Percentiles rank a stretch among this genome's conserved stretches.
Evolutionary conservation across 2,888 invertebrate species (phyloP).

Genomic region (Megamerina dolium): DNA sequence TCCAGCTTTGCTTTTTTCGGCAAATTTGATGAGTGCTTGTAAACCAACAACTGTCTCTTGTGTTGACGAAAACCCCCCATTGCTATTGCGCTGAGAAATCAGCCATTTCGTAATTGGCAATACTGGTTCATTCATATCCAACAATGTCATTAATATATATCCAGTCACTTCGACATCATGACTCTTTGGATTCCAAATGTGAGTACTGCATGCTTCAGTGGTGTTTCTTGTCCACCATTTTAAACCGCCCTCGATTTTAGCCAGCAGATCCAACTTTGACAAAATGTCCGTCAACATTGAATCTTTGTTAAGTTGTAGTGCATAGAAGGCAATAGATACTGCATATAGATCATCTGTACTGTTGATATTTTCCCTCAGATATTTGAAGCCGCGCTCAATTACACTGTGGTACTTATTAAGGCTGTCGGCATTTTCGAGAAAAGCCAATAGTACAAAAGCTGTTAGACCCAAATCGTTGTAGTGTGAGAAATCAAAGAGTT

Average conservation of each 20-base stretch:
- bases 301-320: slow-evolving; percentile 66
- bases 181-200: too few relatives aligned
- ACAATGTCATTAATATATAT: slow-evolving; percentile 69
- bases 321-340: slow-evolving; percentile 67
- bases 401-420: slow-evolving; percentile 54
- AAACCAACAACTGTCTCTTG: slow-evolving; percentile 69
- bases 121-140: slow-evolving; percentile 24
- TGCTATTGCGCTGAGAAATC: slow-evolving; percentile 57
- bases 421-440: slow-evolving; percentile 58
- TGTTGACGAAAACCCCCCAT: slow-evolving; percentile 66
- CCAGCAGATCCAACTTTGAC: slow-evolving; percentile 49
- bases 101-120: slow-evolving; percentile 64
- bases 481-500: slow-evolving; percentile 50
- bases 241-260: slow-evolving; percentile 52
- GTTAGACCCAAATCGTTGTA: slow-evolving; percentile 66
- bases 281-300: slow-evolving; percentile 57
- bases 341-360: slow-evolving; percentile 62
- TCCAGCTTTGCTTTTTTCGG: slow-evolving; percentile 51
- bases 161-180: slow-evolving; percentile 73
- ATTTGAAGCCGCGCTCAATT: slow-evolving; percentile 69
- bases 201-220: slow-evolving; percentile 42
- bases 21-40: slow-evolving; percentile 59
- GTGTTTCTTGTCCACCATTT: slow-evolving; percentile 70
- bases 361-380: slow-evolving; percentile 60
- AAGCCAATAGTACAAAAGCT: slow-evolving; percentile 67